phyloP scores from a whole-genome alignment of 2,888 invertebrate genomes.

The Dasypolia templi region DNA sequence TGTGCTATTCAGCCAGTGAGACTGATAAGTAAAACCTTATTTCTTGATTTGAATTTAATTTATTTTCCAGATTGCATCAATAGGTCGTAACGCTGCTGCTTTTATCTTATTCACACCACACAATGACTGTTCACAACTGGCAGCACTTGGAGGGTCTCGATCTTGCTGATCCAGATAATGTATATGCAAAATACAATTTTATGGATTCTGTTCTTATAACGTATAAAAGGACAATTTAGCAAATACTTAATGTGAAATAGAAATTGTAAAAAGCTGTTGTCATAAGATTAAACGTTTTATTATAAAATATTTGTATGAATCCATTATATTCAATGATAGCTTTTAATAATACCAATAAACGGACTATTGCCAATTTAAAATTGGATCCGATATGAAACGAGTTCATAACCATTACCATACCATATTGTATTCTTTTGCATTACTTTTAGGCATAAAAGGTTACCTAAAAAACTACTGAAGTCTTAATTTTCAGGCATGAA shows the following conservation, averaged over 20 bases:
- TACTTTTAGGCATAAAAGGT: neutral
- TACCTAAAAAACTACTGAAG: neutral
- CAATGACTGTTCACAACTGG: too few species aligned
- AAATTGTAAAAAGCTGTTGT: neutral
- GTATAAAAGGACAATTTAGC: neutral
- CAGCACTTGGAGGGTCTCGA: too few species aligned
- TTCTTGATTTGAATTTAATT: conserved; percentile 8
- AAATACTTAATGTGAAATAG: neutral
- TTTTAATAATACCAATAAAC: conserved; percentile 17
- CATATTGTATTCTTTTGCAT: conserved; percentile 11
- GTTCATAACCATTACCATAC: conserved; percentile 24
- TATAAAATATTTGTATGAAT: conserved; percentile 15
- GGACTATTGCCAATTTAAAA: conserved; percentile 14
- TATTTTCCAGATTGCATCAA: neutral
- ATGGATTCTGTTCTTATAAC: neutral
- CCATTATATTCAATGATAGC: conserved; percentile 9
- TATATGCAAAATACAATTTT: too few species aligned
- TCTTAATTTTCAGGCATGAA: neutral
- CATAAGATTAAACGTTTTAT: neutral
- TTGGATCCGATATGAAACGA: conserved; percentile 7
- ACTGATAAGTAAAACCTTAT: conserved; percentile 6
- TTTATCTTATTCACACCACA: neutral
- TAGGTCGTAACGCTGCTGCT: neutral
- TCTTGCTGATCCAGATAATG: too few species aligned
- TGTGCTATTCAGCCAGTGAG: conserved; percentile 25